These are phyloP conservation scores for Aleiodes testaceus DNA, from an alignment of 2,888 invertebrate species.

Conservation along the genomic window DNA sequence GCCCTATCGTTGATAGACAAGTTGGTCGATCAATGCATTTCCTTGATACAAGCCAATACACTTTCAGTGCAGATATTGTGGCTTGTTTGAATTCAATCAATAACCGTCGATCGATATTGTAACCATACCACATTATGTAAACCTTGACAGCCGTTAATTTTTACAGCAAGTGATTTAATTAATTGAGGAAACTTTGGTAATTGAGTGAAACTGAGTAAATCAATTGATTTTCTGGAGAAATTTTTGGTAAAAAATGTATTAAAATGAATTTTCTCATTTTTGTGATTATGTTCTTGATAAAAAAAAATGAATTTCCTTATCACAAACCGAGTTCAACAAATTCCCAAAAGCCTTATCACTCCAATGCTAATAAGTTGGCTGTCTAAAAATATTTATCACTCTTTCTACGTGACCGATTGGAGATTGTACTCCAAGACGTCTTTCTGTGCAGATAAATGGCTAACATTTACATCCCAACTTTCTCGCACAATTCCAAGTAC, in stretches of 20 bases:
- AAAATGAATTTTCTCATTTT: no score
- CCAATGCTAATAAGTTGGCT: neutral
- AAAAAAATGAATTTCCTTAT: no score
- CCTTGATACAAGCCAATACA: conserved; percentile 21
- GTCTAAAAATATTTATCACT: conserved; percentile 24
- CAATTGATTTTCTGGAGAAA: no score
- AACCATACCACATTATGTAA: neutral
- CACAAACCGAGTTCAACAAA: no score
- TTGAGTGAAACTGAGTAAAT: no score
- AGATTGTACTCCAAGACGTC: neutral
- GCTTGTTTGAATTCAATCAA: conserved; percentile 17
- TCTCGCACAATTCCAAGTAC: neutral
- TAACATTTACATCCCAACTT: neutral
- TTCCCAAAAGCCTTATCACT: no score
- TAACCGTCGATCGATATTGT: conserved; percentile 1
- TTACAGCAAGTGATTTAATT: neutral
- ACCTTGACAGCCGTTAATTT: neutral
- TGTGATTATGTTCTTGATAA: no score
- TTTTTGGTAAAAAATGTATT: no score
- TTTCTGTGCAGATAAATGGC: no score
- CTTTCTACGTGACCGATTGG: conserved; percentile 11
- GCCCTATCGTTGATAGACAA: conserved; percentile 27
- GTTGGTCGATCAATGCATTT: conserved; percentile 25
- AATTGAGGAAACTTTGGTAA: no score
- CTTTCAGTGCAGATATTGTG: neutral